Evolutionary conservation across 1,140 invertebrate genomes (phyloP), one percentile per base, ranked within the genome.

Genomic region (Colletes gigas): DNA sequence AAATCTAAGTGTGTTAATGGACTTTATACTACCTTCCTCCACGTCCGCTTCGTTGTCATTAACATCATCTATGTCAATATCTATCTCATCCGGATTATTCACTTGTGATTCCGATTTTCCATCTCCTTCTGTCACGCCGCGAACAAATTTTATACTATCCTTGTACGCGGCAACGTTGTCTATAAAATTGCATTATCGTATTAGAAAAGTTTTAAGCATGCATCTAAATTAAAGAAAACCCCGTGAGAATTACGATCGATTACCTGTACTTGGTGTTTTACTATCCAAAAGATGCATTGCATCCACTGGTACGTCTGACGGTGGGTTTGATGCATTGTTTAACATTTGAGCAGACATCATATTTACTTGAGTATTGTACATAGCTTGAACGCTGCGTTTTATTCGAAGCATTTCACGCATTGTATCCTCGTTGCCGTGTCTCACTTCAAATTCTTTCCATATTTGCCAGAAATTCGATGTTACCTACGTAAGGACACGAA

Each of bases 341-440:
- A 99, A 94, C 96, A 99, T 99, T 92, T 99, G 98, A 7, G 98
- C 98, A 39, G 98, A 98, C 98, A 99, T 99, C 96, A 99, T 99
- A 90, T 99, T 98, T 17, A 97, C 97, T 94, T 98, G 97, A 8
- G 98, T 98, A 92, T 99, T 99, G 90, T 98, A 99, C 87, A 97
- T 98, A 8, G 98, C 98, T 94, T 99, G 98, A 0, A 99, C 97
- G 91, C 98, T 99, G 84, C 99, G 95, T 92, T 99, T 99, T 70
- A 99, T 99, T 90, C 99, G 95, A 82, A 99, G 94, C 98, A 99
- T 99, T 94, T 99, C 99, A 68, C 98, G 94, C 95, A 99, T 98
- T 0, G 99, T 99, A 89, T 99, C 99, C 93, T 99, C 99, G 94
- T 99, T 99, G n/a, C 99, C 99, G 94, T 99, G 99, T 66, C 97